These are phyloP conservation scores for Phycodurus eques DNA, from an alignment of 2,113 vertebrate species.

Conservation along the genomic window DNA sequence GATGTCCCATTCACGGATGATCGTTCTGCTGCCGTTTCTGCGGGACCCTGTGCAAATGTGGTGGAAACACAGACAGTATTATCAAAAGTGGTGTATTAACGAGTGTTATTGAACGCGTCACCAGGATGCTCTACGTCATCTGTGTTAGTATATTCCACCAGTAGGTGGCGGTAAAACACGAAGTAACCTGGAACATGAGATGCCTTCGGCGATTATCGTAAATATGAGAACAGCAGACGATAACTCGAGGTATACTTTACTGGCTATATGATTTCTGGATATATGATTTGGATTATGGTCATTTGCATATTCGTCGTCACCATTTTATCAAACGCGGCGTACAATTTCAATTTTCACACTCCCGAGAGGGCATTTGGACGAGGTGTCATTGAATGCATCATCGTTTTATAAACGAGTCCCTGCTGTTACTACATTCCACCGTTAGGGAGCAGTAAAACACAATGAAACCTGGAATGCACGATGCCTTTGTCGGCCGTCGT, in stretches of 20 bases:
- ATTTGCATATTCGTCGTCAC: background rate
- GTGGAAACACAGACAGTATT: too few relatives aligned
- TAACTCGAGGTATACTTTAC: too few relatives aligned
- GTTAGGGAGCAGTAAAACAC: constrained; percentile 17
- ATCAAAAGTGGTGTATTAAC: background rate
- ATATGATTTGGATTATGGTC: background rate
- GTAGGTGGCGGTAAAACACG: background rate
- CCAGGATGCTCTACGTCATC: background rate
- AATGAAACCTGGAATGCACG: background rate
- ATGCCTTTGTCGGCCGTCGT: constrained; percentile 10
- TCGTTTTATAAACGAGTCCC: background rate
- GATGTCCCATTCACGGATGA: too few relatives aligned
- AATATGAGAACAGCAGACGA: background rate
- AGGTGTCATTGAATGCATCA: background rate
- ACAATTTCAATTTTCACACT: too few relatives aligned
- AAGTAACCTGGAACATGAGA: background rate
- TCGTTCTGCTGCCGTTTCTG: too few relatives aligned
- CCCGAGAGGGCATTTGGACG: background rate
- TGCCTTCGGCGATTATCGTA: background rate
- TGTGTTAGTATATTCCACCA: background rate
- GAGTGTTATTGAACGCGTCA: background rate
- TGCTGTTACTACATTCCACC: background rate
- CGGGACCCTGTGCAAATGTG: too few relatives aligned
- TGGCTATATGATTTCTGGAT: background rate
- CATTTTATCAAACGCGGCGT: too few relatives aligned